Evolutionary conservation across 2,797 vertebrate genomes (phyloP), one percentile per base, ranked within the genome.

Genomic region (Bradypodion ventrale): DNA sequence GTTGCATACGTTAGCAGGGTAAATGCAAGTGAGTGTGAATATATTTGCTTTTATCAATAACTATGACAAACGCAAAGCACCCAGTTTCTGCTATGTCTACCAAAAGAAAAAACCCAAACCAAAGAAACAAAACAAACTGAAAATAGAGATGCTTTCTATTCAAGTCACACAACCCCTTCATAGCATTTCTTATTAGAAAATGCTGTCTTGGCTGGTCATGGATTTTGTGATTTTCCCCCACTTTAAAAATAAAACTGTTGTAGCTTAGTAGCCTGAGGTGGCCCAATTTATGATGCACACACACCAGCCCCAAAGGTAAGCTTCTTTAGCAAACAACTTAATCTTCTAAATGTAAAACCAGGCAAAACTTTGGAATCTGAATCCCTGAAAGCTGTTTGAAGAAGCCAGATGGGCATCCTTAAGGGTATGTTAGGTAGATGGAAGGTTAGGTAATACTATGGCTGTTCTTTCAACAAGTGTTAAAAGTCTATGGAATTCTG

Each of bases 341-440:
- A 75, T 69, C 52, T 75, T 68, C 65, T 37, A 60, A 85, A 76
- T 69, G 63, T 74, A 73, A 76, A 75, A 69, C n/a, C 68, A 69
- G 15, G 70, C 49, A 75, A 68, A 79, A 65, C 52, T 60, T 29
- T 60, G 42, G 40, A 76, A 32, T 75, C 52, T 68, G n/a, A 35
- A 5, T 4, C 49, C 79, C 29, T 42, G 44, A 75, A 66, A 27
- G 27, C 52, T n/a, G 68, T 80, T 75, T 15, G 60, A 37, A 15
- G 37, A 75, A 44, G 15, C 25, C 73, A 68, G 32, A 27, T 42
- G 44, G 25, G n/a, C 27, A 72, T 81, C 62, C 63, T 79, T 35
- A 80, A 25, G 81, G 27, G 66, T 32, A 29, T 68, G 32, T 77
- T 44, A 76, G 49, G 40, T 6, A 73, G 5, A n/a, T 4, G 10